These are phyloP conservation scores for Spatulosminthurus flaviceps DNA, from an alignment of 2,888 invertebrate genomes.

Conservation along the genomic window DNA sequence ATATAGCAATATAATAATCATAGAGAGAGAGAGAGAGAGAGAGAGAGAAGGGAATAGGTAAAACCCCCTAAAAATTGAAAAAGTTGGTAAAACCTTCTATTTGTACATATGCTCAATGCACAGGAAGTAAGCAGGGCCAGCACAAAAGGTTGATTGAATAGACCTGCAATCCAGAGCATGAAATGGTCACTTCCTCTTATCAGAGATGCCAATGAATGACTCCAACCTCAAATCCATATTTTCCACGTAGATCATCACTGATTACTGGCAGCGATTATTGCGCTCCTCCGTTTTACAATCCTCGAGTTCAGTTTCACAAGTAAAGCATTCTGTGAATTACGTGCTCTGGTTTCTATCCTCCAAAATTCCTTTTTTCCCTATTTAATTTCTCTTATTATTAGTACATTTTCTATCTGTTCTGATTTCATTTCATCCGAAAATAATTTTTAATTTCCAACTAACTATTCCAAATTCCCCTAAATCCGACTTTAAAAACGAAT, in stretches of 20 bases:
- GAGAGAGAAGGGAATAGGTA: too few relatives aligned
- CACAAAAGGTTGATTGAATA: slow-evolving; percentile 52
- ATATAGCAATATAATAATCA: not conserved
- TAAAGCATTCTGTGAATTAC: slow-evolving; percentile 27
- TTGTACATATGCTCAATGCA: slow-evolving; percentile 48
- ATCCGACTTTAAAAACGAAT: too few relatives aligned
- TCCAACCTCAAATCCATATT: slow-evolving; percentile 50
- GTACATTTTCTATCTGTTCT: not conserved
- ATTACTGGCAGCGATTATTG: slow-evolving; percentile 40
- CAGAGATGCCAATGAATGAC: slow-evolving; percentile 50
- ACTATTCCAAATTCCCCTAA: too few relatives aligned
- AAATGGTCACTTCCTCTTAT: slow-evolving; percentile 63
- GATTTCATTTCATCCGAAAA: too few relatives aligned
- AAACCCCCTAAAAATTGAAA: not conserved
- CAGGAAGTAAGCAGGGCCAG: slow-evolving; percentile 55
- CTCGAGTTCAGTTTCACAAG: slow-evolving; percentile 34
- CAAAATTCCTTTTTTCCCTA: not conserved
- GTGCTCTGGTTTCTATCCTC: slow-evolving; percentile 33
- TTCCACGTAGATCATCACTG: slow-evolving; percentile 52
- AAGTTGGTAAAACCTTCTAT: slow-evolving; percentile 18
- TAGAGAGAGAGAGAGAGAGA: not conserved
- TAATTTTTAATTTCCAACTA: too few relatives aligned
- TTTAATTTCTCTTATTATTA: slow-evolving; percentile 10
- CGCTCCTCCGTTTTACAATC: slow-evolving; percentile 6
- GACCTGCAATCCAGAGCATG: slow-evolving; percentile 62